Conservation (phyloP, 2,888 invertebrate genomes). For the Phortica okadai region DNA sequence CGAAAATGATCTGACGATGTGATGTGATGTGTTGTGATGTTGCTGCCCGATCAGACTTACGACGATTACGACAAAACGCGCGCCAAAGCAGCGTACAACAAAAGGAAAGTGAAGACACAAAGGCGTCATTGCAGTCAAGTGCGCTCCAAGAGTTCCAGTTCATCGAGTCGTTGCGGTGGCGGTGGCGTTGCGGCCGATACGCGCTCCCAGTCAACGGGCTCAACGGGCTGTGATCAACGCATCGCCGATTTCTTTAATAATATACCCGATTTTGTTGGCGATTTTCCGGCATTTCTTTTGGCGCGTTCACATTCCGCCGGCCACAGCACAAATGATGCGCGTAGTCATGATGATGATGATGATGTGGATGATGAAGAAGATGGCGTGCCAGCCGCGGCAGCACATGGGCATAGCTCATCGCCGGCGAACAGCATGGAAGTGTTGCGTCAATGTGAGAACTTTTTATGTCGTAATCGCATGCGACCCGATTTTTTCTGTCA, state of each 20-base stretch:
- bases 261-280: conserved; percentile 70
- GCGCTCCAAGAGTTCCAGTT: conserved; percentile 47
- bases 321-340: conserved; percentile 27
- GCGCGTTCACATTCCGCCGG: conserved; percentile 35
- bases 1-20: background rate
- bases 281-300: conserved; percentile 54
- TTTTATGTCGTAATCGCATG: conserved; percentile 82
- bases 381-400: conserved; percentile 25
- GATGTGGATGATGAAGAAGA: conserved; percentile 28
- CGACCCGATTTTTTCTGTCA: conserved; percentile 88
- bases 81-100: conserved; percentile 5
- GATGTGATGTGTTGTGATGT: conserved; percentile 77
- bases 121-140: conserved; percentile 25
- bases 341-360: conserved; percentile 6
- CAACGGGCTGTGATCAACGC: conserved; percentile 60
- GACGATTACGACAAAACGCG: conserved; percentile 75
- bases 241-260: conserved; percentile 72
- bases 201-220: conserved; percentile 25
- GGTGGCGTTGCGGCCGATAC: conserved; percentile 36
- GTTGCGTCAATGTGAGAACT: conserved; percentile 80
- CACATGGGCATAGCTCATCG: conserved; percentile 36
- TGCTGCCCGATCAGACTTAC: conserved; percentile 89
- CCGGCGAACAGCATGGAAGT: conserved; percentile 62
- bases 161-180: conserved; percentile 22
- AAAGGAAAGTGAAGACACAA: too few species aligned